phyloP scores from a whole-genome alignment of 2,797 vertebrate species.

The Typhlichthys subterraneus region DNA sequence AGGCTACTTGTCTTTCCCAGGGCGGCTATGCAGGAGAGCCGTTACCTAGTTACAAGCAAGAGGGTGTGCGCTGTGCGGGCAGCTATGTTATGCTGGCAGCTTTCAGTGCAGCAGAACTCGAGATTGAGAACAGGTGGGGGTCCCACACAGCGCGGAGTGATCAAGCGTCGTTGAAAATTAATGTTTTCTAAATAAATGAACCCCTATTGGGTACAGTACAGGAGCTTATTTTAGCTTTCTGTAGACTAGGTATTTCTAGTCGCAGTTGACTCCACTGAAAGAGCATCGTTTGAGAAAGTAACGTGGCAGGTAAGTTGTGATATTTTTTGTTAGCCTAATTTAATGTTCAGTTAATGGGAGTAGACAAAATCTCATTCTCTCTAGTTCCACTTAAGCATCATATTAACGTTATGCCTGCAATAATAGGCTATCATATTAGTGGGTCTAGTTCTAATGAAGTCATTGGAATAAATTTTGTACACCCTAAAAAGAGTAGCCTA shows the following conservation, averaged over 20 bases:
- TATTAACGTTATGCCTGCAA: too few species aligned
- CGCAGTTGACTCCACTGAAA: not conserved
- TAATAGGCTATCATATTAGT: too few species aligned
- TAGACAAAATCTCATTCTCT: too few species aligned
- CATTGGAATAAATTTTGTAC: too few species aligned
- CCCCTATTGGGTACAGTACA: too few species aligned
- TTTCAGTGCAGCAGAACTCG: not conserved
- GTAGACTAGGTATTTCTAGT: conserved; percentile 1
- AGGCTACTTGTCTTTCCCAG: conserved; percentile 29
- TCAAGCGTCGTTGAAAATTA: not conserved
- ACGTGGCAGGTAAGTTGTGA: conserved; percentile 34
- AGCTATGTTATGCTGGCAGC: conserved; percentile 35
- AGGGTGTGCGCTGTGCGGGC: conserved; percentile 58
- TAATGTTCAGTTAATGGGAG: too few species aligned
- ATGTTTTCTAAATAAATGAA: not conserved
- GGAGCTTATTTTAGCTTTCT: not conserved
- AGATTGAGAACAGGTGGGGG: not conserved
- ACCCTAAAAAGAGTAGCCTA: too few species aligned
- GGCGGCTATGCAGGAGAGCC: conserved; percentile 57
- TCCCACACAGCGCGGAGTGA: not conserved
- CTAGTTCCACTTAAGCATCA: too few species aligned
- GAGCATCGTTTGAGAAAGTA: not conserved
- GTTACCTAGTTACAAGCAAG: conserved; percentile 79
- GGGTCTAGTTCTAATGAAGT: too few species aligned
- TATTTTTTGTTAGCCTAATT: not conserved